Base-by-base conservation (phyloP, 2,888 invertebrate species). In the Dicyrtoma fusca region DNA sequence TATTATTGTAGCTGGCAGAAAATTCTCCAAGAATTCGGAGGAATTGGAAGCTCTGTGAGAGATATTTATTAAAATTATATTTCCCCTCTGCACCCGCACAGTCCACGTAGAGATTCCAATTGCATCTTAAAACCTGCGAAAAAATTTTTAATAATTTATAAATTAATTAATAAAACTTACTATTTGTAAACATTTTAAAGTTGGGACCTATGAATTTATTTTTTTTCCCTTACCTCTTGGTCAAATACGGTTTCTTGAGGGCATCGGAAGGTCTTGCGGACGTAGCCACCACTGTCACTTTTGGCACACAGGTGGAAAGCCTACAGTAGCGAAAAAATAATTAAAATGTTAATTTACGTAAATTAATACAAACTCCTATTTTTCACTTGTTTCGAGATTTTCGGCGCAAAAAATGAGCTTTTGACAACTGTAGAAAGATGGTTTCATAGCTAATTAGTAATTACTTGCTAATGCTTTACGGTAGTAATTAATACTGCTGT, bases 71-170 rank as follows among this genome's bases (percentile, higher is more conserved):
- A 14, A 94, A 92, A 81, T 94, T 93, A 83, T 94, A 95, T 26
- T 93, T 85, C 77, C 88, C 88, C 80, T 88, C 89, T 23, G 93
- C 92, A 70, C 89, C 88, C 83, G 91, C 91, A 84, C 95, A 95
- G 82, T 94, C 94, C 0, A 94, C 94, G 83, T 94, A 94, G 86
- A 94, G 93, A 92, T 93, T 94, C 94, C 94, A 94, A 83, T 94
- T 94, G 84, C 95, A 95, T 83, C 94, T 94, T 5, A 95, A 87
- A 76, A 95, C 92, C 23, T 92, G 34, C 0, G 21, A 25, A 57
- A 57, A 3, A 53, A 21, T 53, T 53, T 53, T 14, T 23, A 23
- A n/a, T 14, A n/a, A n/a, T 13, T 66, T 19, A 53, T 64, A 21
- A 68, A 42, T 44, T 10, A 49, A n/a, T 47, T 57, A 57, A 61